Conservation (phyloP, 2,113 vertebrate species). For the Acrocephalus arundinaceus region DNA sequence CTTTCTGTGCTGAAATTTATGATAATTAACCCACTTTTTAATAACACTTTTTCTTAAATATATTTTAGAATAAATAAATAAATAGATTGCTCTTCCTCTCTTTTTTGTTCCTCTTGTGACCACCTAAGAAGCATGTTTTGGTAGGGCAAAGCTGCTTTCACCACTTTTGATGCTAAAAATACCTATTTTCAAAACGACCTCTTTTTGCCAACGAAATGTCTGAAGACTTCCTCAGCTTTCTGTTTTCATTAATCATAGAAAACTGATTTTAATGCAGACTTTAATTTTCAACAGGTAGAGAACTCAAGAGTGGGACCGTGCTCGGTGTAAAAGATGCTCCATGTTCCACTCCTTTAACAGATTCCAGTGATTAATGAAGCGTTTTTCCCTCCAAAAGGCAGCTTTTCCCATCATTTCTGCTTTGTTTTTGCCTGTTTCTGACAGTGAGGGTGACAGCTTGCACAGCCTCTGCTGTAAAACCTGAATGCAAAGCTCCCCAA, state of each 20-base stretch:
- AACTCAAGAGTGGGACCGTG: fast-evolving
- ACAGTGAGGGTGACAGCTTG: neutral
- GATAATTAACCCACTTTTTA: neutral
- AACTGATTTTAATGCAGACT: conserved; percentile 47
- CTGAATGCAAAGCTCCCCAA: neutral
- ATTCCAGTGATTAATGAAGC: conserved; percentile 40
- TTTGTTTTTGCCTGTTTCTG: conserved; percentile 7
- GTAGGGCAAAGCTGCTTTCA: neutral
- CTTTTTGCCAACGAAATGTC: conserved; percentile 31
- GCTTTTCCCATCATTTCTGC: conserved; percentile 18
- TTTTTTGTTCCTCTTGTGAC: neutral
- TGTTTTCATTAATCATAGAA: conserved; percentile 21
- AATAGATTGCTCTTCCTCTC: no score
- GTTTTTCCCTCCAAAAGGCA: neutral
- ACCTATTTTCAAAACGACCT: neutral
- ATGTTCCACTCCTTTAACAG: neutral
- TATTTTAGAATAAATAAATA: neutral
- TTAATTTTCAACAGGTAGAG: conserved; percentile 57
- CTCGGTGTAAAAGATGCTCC: conserved; percentile 28
- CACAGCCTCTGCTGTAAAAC: neutral
- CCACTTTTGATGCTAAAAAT: neutral
- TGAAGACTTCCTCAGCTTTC: neutral
- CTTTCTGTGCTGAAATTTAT: neutral
- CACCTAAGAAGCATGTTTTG: neutral
- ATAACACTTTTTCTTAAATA: neutral